These are phyloP conservation scores for Epizoanthus rinbou DNA, from an alignment of 92 coral and sea anemone species.

Conservation along the genomic window DNA sequence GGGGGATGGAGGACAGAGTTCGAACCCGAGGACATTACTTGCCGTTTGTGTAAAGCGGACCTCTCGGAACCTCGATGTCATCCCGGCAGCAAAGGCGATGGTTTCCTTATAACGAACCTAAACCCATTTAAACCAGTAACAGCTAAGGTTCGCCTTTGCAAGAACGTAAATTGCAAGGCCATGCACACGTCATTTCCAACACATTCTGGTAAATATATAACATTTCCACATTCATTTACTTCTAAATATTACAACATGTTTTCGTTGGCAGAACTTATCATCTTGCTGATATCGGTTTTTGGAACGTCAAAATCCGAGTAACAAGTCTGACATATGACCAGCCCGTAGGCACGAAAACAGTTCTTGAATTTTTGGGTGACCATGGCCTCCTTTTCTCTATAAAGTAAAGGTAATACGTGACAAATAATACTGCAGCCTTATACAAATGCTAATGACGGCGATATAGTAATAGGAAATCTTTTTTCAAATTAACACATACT, in stretches of 20 bases:
- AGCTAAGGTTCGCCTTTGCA: conserved; percentile 17
- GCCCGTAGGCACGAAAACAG: too few relatives aligned
- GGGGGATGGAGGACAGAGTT: conserved; percentile 21
- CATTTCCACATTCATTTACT: background rate
- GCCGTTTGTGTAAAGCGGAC: conserved; percentile 19
- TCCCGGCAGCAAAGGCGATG: conserved; percentile 35
- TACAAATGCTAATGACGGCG: too few relatives aligned
- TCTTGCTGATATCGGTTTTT: background rate
- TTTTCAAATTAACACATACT: too few relatives aligned
- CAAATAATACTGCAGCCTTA: too few relatives aligned
- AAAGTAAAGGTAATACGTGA: too few relatives aligned
- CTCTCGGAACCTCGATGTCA: conserved; percentile 3
- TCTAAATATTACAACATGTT: background rate
- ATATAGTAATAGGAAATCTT: too few relatives aligned
- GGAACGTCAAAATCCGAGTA: too few relatives aligned
- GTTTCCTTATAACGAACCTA: conserved; percentile 20
- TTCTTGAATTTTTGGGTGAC: too few relatives aligned
- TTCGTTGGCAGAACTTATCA: background rate
- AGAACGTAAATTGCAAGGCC: conserved; percentile 23
- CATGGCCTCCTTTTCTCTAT: too few relatives aligned
- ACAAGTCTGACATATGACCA: too few relatives aligned
- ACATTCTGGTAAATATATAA: conserved; percentile 5
- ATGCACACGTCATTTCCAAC: conserved; percentile 26
- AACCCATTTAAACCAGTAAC: conserved; percentile 18
- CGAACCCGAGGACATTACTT: conserved; percentile 23